phyloP scores from a whole-genome alignment of 2,888 invertebrate species.

The Platycheirus rosarum region DNA sequence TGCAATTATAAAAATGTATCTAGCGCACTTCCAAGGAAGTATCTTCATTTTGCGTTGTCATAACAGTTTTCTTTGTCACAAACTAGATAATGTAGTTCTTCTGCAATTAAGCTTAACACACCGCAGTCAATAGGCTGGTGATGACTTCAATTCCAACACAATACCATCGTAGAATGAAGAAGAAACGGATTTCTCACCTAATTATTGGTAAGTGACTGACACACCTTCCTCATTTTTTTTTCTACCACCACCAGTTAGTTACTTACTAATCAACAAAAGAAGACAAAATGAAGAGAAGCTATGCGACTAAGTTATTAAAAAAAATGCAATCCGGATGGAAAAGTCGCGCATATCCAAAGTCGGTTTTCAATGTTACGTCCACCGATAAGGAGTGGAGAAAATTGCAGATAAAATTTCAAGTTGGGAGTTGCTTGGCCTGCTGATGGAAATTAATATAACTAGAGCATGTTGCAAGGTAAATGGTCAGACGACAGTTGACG shows the following conservation, averaged over 20 bases:
- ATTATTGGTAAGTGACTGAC: slow-evolving; percentile 55
- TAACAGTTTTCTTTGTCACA: slow-evolving; percentile 4
- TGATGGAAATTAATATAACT: slow-evolving; percentile 27
- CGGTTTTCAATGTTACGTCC: slow-evolving; percentile 57
- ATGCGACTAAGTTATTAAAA: slow-evolving; percentile 11
- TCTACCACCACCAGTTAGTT: slow-evolving; percentile 10
- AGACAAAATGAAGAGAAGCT: slow-evolving; percentile 15
- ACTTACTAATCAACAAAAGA: slow-evolving; percentile 22
- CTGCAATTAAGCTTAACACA: background rate
- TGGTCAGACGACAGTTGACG: slow-evolving; percentile 14
- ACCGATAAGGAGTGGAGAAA: slow-evolving; percentile 70
- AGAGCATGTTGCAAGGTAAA: slow-evolving; percentile 21
- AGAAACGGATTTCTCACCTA: slow-evolving; percentile 67
- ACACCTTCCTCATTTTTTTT: slow-evolving; percentile 39
- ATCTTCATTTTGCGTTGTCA: slow-evolving; percentile 15
- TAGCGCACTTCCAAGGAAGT: slow-evolving; percentile 45
- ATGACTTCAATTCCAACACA: background rate
- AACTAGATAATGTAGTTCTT: background rate
- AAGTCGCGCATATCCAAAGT: slow-evolving; percentile 54
- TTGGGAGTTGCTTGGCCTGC: slow-evolving; percentile 37
- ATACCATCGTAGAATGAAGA: slow-evolving; percentile 3
- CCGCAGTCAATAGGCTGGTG: background rate
- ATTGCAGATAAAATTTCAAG: slow-evolving; percentile 56
- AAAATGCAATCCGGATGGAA: slow-evolving; percentile 56
- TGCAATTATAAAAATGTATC: slow-evolving; percentile 62